These are phyloP conservation scores for Caracal caracal DNA, from an alignment of 2,113 vertebrate species.

Conservation along the genomic window DNA sequence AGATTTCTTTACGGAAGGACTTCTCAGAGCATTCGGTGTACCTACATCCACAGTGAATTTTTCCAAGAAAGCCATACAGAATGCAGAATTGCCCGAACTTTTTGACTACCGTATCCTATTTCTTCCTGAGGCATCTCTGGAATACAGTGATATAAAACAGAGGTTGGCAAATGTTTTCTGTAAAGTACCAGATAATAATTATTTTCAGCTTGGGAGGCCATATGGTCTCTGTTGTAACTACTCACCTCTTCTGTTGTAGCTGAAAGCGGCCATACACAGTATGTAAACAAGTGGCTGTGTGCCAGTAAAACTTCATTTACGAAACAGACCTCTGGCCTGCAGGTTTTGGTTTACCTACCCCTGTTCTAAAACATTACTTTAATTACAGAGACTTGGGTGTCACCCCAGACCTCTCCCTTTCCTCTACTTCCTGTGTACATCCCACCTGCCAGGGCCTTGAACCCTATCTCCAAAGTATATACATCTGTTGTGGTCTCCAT, in stretches of 20 bases:
- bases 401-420: background rate
- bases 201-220: background rate
- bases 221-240: background rate
- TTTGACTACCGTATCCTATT: background rate
- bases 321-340: background rate
- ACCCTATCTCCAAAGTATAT: background rate
- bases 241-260: background rate
- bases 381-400: background rate
- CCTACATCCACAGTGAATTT: background rate
- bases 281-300: background rate
- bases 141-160: background rate
- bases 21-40: background rate
- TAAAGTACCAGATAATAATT: background rate
- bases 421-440: background rate
- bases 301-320: slow-evolving; percentile 12
- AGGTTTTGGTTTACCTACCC: background rate
- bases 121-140: background rate
- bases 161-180: background rate
- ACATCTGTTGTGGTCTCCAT: background rate
- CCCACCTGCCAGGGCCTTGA: background rate
- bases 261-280: background rate
- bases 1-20: background rate
- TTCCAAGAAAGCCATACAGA: background rate
- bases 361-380: background rate
- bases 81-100: background rate